Evolutionary conservation across 2,113 vertebrate species (phyloP).

Genomic region (Microcebus murinus): DNA sequence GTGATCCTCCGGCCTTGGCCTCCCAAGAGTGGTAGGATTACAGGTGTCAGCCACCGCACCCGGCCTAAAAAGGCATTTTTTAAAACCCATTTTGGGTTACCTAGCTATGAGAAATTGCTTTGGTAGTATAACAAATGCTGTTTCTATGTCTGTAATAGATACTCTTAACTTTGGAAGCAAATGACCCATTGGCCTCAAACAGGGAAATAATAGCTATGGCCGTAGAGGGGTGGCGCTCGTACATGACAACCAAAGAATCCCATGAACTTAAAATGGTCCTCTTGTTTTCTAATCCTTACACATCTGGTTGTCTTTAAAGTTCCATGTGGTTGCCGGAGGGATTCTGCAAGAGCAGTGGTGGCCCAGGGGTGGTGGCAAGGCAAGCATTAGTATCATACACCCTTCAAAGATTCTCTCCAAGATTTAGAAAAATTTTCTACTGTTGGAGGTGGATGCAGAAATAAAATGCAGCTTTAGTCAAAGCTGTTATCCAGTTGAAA

Average conservation of each 20-base stretch:
- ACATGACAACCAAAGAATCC: not conserved
- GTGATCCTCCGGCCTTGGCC: rapidly evolving
- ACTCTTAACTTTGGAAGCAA: not conserved
- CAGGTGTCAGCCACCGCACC: too few species aligned
- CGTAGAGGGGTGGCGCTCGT: not conserved
- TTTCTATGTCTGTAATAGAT: not conserved
- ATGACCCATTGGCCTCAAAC: not conserved
- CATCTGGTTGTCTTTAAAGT: not conserved
- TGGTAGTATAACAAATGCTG: not conserved
- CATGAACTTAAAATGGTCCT: not conserved
- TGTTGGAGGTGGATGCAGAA: not conserved
- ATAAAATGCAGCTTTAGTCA: not conserved
- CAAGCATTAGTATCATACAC: too few species aligned
- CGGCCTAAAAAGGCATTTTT: not conserved
- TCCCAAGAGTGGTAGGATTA: too few species aligned
- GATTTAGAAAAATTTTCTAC: not conserved
- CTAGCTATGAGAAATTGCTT: not conserved
- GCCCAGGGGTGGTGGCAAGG: too few species aligned
- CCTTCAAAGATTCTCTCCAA: not conserved
- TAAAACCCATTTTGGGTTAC: not conserved
- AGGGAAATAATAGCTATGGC: not conserved
- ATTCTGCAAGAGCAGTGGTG: not conserved
- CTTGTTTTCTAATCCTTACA: not conserved
- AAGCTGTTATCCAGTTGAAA: not conserved
- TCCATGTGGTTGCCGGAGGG: not conserved